Conservation (phyloP, 2,888 invertebrate species). For the Scaptodrosophila latifasciaeformis region DNA sequence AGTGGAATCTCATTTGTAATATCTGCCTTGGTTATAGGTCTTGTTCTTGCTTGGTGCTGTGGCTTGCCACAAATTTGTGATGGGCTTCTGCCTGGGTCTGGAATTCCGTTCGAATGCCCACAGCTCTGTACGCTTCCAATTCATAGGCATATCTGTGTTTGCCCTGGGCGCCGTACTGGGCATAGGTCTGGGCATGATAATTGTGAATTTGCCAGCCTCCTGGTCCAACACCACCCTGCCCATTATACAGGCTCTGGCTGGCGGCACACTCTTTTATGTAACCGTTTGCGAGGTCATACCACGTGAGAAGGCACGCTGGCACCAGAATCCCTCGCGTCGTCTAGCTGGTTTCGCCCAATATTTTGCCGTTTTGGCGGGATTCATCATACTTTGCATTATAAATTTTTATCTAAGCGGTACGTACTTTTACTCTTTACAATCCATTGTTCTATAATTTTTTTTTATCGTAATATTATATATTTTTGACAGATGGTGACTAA, state of each 20-base stretch:
- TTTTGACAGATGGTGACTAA: too few relatives aligned
- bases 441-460: too few relatives aligned
- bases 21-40: slow-evolving; percentile 76
- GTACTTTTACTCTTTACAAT: slow-evolving; percentile 5
- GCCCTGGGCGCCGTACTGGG: slow-evolving; percentile 82
- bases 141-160: slow-evolving; percentile 80
- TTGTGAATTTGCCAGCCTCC: slow-evolving; percentile 76
- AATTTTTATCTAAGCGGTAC: slow-evolving; percentile 78
- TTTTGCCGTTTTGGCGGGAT: slow-evolving; percentile 78
- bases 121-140: slow-evolving; percentile 74
- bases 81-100: slow-evolving; percentile 87
- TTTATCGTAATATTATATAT: too few relatives aligned
- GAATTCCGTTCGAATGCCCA: slow-evolving; percentile 79
- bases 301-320: slow-evolving; percentile 85
- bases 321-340: slow-evolving; percentile 77
- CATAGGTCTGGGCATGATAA: slow-evolving; percentile 80
- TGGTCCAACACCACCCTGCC: slow-evolving; percentile 77
- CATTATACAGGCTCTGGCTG: slow-evolving; percentile 83
- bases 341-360: slow-evolving; percentile 81
- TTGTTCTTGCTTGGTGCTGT: slow-evolving; percentile 82
- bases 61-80: slow-evolving; percentile 87
- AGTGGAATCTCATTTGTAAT: slow-evolving; percentile 23
- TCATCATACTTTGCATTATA: slow-evolving; percentile 79
- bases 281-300: slow-evolving; percentile 86
- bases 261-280: slow-evolving; percentile 85